Base-by-base conservation (phyloP, 2,888 invertebrate species). In the Philaethria dido region DNA sequence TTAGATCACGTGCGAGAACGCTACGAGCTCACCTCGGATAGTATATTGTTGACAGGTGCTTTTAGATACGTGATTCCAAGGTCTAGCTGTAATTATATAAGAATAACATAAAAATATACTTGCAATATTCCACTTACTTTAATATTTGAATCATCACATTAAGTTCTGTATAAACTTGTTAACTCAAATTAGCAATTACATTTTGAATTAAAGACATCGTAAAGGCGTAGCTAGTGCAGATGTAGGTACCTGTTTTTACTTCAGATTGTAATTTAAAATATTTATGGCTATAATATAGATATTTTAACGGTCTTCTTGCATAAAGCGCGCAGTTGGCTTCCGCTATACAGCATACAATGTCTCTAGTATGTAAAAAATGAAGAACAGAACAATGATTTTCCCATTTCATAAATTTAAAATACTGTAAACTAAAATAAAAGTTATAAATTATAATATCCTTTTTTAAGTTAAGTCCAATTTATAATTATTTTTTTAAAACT, bases 11-110 rank as follows among this genome's bases (percentile, higher is more conserved):
- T 69, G 70, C 62, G 70, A 59, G n/a, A 78, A 79, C 78, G 77
- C 79, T 83, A 83, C 82, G 81, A 78, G 73, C 76, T 78, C 77
- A 76, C 77, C 81, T 84, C 55, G 36, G 61, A 62, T 69, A 60
- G 52, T 84, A 83, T 74, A 78, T 80, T 77, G 77, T 73, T 66
- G 80, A 78, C 87, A 88, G 87, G 83, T 88, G 87, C 73, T 75
- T 69, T 75, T 55, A 67, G 64, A 62, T 69, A 64, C 67, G 57
- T 64, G 20, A 39, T 64, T 57, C 47, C 69, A 69, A 70, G 65
- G 70, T 66, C 57, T 42, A 0, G n/a, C 0, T 22, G 39, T 57
- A 42, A 57, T 57, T n/a, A 42, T 57, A n/a, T 42, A 25, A 42
- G 42, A 57, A 57, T 16, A 11, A 11, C 25, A 22, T 42, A n/a